Percentiles rank a stretch among this genome's conserved stretches.
Conservation (phyloP, 1,140 invertebrate genomes). For the Medauroidea extradentata region DNA sequence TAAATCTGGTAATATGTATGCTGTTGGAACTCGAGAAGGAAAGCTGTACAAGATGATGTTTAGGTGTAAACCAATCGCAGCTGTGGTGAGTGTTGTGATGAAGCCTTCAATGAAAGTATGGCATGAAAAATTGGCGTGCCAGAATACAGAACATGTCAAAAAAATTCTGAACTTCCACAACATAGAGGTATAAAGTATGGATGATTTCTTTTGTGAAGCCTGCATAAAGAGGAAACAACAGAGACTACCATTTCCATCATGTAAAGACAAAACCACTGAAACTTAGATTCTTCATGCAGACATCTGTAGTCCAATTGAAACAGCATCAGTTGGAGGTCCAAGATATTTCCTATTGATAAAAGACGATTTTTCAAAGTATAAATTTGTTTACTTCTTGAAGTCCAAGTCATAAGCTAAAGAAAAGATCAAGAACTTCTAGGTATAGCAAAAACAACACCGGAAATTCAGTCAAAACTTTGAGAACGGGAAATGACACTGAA, state of each 20-base stretch:
- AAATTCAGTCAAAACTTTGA: conserved; percentile 34
- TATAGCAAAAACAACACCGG: conserved; percentile 33
- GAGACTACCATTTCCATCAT: conserved; percentile 28
- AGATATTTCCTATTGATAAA: conserved; percentile 41
- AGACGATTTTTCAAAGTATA: conserved; percentile 41
- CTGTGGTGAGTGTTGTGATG: no score
- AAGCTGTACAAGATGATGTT: no score
- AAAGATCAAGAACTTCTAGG: conserved; percentile 37
- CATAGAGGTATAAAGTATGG: conserved; percentile 26
- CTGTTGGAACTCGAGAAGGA: no score
- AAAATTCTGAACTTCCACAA: conserved; percentile 29
- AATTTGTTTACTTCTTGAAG: conserved; percentile 40
- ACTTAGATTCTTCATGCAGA: conserved; percentile 42
- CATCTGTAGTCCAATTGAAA: conserved; percentile 43
- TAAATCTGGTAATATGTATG: no score
- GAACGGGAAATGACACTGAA: conserved; percentile 45
- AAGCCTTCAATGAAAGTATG: no score
- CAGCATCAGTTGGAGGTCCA: conserved; percentile 31
- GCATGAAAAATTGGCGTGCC: conserved; percentile 33
- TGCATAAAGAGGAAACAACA: conserved; percentile 41
- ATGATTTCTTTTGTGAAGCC: conserved; percentile 33
- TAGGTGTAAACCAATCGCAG: no score
- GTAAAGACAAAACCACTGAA: conserved; percentile 21
- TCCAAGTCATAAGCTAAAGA: conserved; percentile 37
- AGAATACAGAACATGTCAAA: conserved; percentile 39